These are phyloP conservation scores for Ianthella basta DNA, from an alignment of 37 sponge, comb jelly and placozoan genomes.

Conservation along the genomic window DNA sequence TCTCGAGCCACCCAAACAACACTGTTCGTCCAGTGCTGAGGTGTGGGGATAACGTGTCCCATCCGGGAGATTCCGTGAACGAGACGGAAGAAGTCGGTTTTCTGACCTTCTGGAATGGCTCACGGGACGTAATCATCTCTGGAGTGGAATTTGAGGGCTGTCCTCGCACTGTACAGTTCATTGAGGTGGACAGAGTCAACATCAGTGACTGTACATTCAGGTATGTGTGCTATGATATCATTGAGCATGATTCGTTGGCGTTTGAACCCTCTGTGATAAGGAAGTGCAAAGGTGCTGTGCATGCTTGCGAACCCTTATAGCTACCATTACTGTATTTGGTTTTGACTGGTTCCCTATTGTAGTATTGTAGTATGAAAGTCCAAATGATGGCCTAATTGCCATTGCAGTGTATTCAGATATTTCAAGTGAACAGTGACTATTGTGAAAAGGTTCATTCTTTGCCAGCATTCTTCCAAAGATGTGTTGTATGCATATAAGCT, in stretches of 20 bases:
- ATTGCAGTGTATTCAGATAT: too few relatives aligned
- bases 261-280: too few relatives aligned
- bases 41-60: conserved; percentile 18
- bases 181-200: conserved; percentile 33
- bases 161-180: conserved; percentile 26
- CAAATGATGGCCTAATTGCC: too few relatives aligned
- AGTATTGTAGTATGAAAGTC: too few relatives aligned
- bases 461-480: too few relatives aligned
- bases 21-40: background rate
- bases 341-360: too few relatives aligned
- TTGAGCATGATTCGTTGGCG: background rate
- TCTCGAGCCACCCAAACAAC: background rate
- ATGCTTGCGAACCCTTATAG: too few relatives aligned
- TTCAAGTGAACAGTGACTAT: too few relatives aligned
- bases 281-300: too few relatives aligned
- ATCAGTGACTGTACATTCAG: conserved; percentile 41
- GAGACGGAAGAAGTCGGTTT: background rate
- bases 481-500: too few relatives aligned
- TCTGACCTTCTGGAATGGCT: background rate
- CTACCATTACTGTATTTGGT: too few relatives aligned
- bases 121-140: background rate
- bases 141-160: conserved; percentile 45
- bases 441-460: too few relatives aligned
- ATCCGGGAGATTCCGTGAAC: background rate
- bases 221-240: conserved; percentile 11